Evolutionary conservation across 2,888 invertebrate genomes (phyloP).

Genomic region (Teleogryllus oceanicus): DNA sequence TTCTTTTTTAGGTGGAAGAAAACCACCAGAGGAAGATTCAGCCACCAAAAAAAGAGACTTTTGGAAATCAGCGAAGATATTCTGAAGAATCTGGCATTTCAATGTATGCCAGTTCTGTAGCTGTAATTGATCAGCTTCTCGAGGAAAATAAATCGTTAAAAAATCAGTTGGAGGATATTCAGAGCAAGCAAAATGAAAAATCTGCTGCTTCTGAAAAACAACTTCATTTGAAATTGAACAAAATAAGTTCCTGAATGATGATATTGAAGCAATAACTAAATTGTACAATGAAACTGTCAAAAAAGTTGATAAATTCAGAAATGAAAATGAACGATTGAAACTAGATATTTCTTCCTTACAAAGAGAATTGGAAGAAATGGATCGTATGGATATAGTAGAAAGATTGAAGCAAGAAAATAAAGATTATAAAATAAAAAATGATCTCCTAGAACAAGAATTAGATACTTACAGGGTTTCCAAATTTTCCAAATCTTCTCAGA

Average conservation of each 20-base stretch:
- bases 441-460: slow-evolving; percentile 19
- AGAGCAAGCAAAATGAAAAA: neutral
- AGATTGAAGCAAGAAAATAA: slow-evolving; percentile 27
- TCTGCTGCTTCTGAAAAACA: neutral
- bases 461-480: neutral
- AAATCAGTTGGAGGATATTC: neutral
- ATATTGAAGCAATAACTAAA: neutral
- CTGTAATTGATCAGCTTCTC: slow-evolving; percentile 23
- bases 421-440: slow-evolving; percentile 21
- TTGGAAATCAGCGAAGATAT: slow-evolving; percentile 27
- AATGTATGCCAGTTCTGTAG: slow-evolving; percentile 11
- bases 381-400: slow-evolving; percentile 20
- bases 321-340: slow-evolving; percentile 5
- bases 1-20: too few species aligned
- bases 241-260: neutral
- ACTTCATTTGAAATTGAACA: neutral
- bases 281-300: neutral
- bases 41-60: slow-evolving; percentile 24
- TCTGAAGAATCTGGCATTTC: slow-evolving; percentile 22
- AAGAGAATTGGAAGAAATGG: neutral
- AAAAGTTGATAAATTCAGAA: neutral
- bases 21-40: neutral
- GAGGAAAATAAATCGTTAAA: slow-evolving; percentile 24
- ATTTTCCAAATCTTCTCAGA: slow-evolving; percentile 6
- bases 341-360: neutral